Base-by-base conservation (phyloP, 2,888 invertebrate species). In the Nineta flava region DNA sequence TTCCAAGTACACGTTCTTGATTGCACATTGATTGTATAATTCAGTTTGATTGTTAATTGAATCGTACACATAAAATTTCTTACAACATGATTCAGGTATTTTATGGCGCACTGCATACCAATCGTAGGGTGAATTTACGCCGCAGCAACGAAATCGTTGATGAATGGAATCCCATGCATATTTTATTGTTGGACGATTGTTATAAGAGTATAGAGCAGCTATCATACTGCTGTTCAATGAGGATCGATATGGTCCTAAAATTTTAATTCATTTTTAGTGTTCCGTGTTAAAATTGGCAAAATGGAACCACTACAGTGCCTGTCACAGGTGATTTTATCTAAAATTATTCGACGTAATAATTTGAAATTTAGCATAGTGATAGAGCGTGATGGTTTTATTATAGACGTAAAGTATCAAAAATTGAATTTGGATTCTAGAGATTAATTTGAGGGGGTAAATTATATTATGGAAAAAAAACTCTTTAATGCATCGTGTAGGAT, bases 141-240 rank as follows among this genome's bases (percentile, higher is more conserved):
- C 57, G 45, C 57, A 57, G 48, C 57, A 57, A 40, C 49, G 52
- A 44, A 56, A 51, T 35, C 52, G 46, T 21, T 43, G 48, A 38
- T 57, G 57, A 2, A 53, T 48, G 17, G 50, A 48, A 50, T 56
- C 53, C 56, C 56, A 57, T 4, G 6, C 26, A 26, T 26, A 26
- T 6, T 26, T 3, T 26, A 7, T 7, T 26, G 26, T 7, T 26
- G 26, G 7, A 26, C 26, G 26, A 7, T 26, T 3, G 9, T 48
- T 35, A 42, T 55, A 56, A 1, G 35, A 7, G 1, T 32, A n/a
- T 52, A 55, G 51, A 9, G 54, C 50, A 10, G 21, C 17, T 6
- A 26, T 16, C 48, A 56, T 43, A 10, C 53, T 52, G 31, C 52
- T 50, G 34, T 54, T 55, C 46, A 56, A 48, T 13, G 45, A 15